Evolutionary conservation across 2,113 vertebrate species (phyloP).

Genomic region (Anoplopoma fimbria): DNA sequence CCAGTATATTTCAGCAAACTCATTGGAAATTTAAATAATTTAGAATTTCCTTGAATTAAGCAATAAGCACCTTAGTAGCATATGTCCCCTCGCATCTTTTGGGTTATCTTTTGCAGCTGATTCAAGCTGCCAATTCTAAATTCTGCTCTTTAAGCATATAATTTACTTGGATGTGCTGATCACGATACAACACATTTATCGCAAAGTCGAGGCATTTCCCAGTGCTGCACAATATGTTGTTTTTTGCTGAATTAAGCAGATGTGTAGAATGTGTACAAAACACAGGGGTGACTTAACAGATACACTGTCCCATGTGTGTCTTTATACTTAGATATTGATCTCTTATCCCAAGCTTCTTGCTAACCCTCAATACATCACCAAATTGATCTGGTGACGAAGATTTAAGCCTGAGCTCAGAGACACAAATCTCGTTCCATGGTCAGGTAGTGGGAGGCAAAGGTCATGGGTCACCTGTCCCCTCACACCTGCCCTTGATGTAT

Average conservation of each 20-base stretch:
- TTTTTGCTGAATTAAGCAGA: conserved; percentile 48
- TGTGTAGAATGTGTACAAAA: conserved; percentile 45
- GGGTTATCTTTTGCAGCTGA: conserved; percentile 6
- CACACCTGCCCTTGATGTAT: conserved; percentile 78
- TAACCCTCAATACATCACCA: conserved; percentile 76
- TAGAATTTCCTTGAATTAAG: not conserved
- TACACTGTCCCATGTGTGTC: conserved; percentile 54
- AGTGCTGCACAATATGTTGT: not conserved
- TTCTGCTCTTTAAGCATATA: not conserved
- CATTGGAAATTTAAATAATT: not conserved
- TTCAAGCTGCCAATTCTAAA: conserved; percentile 1
- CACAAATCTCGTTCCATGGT: conserved; percentile 74
- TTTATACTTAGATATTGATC: conserved; percentile 73
- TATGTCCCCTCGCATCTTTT: not conserved
- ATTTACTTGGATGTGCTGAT: conserved; percentile 1
- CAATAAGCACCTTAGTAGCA: not conserved
- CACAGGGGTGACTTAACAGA: conserved; percentile 51
- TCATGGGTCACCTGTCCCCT: conserved; percentile 71
- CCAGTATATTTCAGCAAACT: not conserved
- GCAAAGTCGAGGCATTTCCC: not conserved
- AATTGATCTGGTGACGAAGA: conserved; percentile 74
- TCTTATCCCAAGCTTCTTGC: conserved; percentile 57
- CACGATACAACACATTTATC: not conserved
- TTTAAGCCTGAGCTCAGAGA: conserved; percentile 63
- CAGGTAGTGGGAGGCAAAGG: conserved; percentile 64